A percentile compares a stretch with the other conserved stretches of the same genome.
These are phyloP conservation scores for Sminthurinus aureus DNA, from an alignment of 2,888 invertebrate genomes.

Conservation along the genomic window DNA sequence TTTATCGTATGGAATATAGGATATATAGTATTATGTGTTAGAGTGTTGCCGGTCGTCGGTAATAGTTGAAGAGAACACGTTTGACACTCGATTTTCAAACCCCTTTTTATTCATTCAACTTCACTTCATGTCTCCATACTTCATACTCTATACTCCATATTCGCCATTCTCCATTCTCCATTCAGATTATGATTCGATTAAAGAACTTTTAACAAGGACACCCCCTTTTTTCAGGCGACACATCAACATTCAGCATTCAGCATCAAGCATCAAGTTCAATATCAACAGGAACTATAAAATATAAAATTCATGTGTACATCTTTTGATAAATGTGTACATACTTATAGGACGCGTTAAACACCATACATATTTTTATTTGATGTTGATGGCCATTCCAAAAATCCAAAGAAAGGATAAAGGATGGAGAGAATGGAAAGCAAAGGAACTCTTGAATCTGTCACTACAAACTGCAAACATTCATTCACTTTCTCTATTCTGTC, in stretches of 20 bases:
- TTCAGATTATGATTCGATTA: constrained; percentile 38
- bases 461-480: background rate
- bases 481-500: background rate
- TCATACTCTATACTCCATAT: constrained; percentile 9
- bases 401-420: too few relatives aligned
- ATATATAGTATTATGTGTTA: background rate
- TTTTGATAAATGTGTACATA: too few relatives aligned
- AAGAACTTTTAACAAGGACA: constrained; percentile 37
- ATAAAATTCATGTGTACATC: too few relatives aligned
- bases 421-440: background rate
- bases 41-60: background rate
- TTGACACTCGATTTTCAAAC: constrained; percentile 36
- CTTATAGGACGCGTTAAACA: too few relatives aligned
- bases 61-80: constrained; percentile 16
- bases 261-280: background rate
- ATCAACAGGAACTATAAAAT: too few relatives aligned
- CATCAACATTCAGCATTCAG: background rate
- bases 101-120: constrained; percentile 37
- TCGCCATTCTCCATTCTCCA: constrained; percentile 24
- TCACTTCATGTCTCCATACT: constrained; percentile 20
- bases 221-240: constrained; percentile 12
- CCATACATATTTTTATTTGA: too few relatives aligned
- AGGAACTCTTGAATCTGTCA: constrained; percentile 21
- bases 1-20: background rate
- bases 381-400: too few relatives aligned